These are phyloP conservation scores for Mus musculus DNA, from an alignment of 2,113 vertebrate species.

Conservation along the genomic window GRCm39 chr5:23369501-23370000, in stretches of 20 bases:
- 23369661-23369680: slow-evolving; percentile 20
- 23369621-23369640: background rate
- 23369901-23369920: background rate
- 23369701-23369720: background rate
- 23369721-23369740: background rate
- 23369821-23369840: background rate
- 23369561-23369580: background rate
- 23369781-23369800: background rate
- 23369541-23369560: background rate
- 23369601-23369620: background rate
- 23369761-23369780: background rate
- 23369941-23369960: background rate
- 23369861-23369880: slow-evolving; percentile 5
- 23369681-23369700: background rate
- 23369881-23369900: background rate
- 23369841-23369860: background rate
- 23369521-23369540: background rate
- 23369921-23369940: slow-evolving; percentile 19
- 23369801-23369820: background rate
- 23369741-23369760: background rate
- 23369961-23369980: slow-evolving; percentile 19
- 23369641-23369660: background rate
- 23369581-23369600: background rate
- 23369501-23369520: background rate
- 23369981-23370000: slow-evolving; percentile 1